phyloP scores from a whole-genome alignment of 2,113 vertebrate genomes.

The Semnornis frantzii region DNA sequence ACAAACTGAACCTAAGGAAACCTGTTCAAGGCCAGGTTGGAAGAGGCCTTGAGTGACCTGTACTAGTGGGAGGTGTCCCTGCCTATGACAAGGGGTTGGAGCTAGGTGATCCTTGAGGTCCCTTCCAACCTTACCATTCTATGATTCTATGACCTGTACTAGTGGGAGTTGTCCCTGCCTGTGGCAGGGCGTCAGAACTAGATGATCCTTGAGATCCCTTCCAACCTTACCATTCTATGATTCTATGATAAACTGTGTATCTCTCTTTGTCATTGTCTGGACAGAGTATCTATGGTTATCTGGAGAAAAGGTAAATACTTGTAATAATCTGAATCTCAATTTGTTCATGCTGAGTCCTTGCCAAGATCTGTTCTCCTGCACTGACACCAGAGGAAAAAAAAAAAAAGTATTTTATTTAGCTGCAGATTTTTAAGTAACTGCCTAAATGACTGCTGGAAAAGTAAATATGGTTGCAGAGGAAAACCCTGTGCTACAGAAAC shows the following conservation, averaged over 20 bases:
- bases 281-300: not conserved
- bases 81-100: too few species aligned
- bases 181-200: too few species aligned
- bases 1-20: not conserved
- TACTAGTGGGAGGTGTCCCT: too few species aligned
- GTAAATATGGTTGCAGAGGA: conserved; percentile 34
- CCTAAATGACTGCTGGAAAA: conserved; percentile 24
- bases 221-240: too few species aligned
- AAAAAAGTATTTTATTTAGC: conserved; percentile 56
- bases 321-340: not conserved
- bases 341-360: not conserved
- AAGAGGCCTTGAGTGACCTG: too few species aligned
- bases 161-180: too few species aligned
- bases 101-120: too few species aligned
- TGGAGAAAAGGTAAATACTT: not conserved
- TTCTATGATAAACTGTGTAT: not conserved
- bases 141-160: too few species aligned
- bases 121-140: too few species aligned
- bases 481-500: conserved; percentile 12
- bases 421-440: conserved; percentile 30
- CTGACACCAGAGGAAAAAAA: conserved; percentile 34
- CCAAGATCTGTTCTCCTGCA: conserved; percentile 1
- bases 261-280: not conserved
- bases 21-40: too few species aligned
- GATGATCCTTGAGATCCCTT: too few species aligned